Evolutionary conservation across 2,113 vertebrate species (phyloP).

Genomic region (Tachuris rubrigastra): DNA sequence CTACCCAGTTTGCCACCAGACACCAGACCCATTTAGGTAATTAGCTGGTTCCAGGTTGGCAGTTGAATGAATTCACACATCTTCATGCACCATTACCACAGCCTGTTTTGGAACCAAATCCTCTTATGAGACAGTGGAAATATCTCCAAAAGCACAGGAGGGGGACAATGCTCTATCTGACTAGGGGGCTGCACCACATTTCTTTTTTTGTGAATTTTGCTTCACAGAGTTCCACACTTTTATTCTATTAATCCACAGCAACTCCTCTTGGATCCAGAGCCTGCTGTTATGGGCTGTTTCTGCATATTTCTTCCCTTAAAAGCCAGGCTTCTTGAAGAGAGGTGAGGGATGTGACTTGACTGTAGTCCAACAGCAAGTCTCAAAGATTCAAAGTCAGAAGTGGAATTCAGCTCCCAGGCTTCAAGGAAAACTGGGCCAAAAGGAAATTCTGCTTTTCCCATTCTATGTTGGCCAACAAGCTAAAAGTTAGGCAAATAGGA

Average conservation of each 20-base stretch:
- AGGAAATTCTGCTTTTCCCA: constrained; percentile 62
- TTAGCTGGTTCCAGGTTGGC: not conserved
- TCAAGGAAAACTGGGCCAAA: constrained; percentile 42
- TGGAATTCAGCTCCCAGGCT: constrained; percentile 62
- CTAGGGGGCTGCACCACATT: not conserved
- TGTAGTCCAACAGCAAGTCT: constrained; percentile 39
- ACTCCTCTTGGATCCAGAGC: constrained; percentile 4
- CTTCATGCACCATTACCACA: not conserved
- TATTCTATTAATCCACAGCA: constrained; percentile 36
- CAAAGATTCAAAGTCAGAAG: constrained; percentile 51
- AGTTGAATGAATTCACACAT: not conserved
- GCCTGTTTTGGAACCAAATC: not conserved
- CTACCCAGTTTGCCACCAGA: not conserved
- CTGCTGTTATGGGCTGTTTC: not conserved
- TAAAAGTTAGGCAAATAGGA: constrained; percentile 51
- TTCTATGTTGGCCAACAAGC: constrained; percentile 29
- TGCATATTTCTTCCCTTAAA: constrained; percentile 34
- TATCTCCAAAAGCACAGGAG: not conserved
- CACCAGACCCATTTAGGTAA: not conserved
- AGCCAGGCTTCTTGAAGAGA: constrained; percentile 30
- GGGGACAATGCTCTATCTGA: not conserved
- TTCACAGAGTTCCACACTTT: not conserved
- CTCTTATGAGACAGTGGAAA: not conserved
- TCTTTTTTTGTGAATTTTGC: not conserved
- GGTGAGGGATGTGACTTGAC: constrained; percentile 60